Conservation (phyloP, 2,113 vertebrate genomes). For the Rissa tridactyla region DNA sequence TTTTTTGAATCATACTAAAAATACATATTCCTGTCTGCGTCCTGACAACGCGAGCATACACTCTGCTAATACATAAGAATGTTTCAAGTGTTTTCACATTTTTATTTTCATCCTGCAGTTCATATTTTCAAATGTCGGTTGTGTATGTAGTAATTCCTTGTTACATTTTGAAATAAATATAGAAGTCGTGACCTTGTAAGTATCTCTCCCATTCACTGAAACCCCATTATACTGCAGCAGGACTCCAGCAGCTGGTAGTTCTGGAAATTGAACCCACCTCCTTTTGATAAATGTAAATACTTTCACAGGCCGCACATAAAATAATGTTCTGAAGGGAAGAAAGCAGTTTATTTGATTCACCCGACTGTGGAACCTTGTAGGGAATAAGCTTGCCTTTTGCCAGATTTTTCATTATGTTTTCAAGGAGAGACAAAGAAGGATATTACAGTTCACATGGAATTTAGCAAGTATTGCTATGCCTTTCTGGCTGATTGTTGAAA, state of each 20-base stretch:
- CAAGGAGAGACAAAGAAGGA: conserved; percentile 27
- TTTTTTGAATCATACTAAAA: not conserved
- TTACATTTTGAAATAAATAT: conserved; percentile 39
- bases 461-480: not conserved
- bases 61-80: not conserved
- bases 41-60: not conserved
- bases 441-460: not conserved
- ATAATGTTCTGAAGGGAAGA: not conserved
- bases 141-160: conserved; percentile 6
- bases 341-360: not conserved
- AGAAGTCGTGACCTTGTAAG: conserved; percentile 62
- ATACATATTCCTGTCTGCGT: not conserved
- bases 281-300: not conserved
- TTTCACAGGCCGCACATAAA: not conserved
- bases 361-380: not conserved
- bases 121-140: not conserved
- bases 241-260: conserved; percentile 29
- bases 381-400: conserved; percentile 10
- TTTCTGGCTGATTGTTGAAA: not conserved
- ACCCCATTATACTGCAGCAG: conserved; percentile 50
- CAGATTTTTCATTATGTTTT: not conserved
- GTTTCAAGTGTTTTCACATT: not conserved
- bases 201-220: conserved; percentile 1
- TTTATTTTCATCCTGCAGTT: not conserved
- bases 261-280: not conserved